Evolutionary conservation across 2,888 invertebrate species (phyloP).

Genomic region (Aporophyla nigra): DNA sequence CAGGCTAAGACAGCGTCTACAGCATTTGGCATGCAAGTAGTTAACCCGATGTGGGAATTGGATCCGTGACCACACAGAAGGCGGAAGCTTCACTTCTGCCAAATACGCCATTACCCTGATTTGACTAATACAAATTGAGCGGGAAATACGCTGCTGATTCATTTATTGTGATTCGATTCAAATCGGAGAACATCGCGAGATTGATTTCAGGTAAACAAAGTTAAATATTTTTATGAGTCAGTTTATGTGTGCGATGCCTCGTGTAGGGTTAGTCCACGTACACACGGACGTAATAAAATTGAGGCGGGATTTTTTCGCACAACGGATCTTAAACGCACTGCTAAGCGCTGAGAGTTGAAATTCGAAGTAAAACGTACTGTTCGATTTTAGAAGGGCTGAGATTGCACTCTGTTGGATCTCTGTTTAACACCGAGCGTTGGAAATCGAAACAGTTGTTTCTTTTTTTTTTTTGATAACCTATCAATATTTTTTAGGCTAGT

Average conservation of each 20-base stretch:
- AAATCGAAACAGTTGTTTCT: too few species aligned
- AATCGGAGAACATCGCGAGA: constrained; percentile 2
- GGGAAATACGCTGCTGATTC: constrained; percentile 43
- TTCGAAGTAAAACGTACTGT: too few species aligned
- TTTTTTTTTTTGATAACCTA: too few species aligned
- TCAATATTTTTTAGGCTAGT: too few species aligned
- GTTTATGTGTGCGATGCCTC: neutral
- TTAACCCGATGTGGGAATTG: constrained; percentile 21
- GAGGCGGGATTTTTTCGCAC: too few species aligned
- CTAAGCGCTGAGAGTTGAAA: too few species aligned
- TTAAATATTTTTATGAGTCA: constrained; percentile 16
- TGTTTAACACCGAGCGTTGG: too few species aligned
- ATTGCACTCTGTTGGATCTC: too few species aligned
- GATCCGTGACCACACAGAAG: constrained; percentile 27
- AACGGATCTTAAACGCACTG: too few species aligned
- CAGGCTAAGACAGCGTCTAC: constrained; percentile 5
- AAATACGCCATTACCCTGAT: constrained; percentile 49
- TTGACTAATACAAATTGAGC: constrained; percentile 39
- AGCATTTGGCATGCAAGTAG: constrained; percentile 20
- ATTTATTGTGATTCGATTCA: constrained; percentile 27
- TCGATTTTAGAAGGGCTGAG: too few species aligned
- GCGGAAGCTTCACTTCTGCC: constrained; percentile 11
- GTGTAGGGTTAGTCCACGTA: neutral
- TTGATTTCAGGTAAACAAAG: constrained; percentile 19
- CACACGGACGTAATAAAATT: too few species aligned